Conservation (phyloP, 2,888 invertebrate species). For the Hirtodrosophila confusa region DNA sequence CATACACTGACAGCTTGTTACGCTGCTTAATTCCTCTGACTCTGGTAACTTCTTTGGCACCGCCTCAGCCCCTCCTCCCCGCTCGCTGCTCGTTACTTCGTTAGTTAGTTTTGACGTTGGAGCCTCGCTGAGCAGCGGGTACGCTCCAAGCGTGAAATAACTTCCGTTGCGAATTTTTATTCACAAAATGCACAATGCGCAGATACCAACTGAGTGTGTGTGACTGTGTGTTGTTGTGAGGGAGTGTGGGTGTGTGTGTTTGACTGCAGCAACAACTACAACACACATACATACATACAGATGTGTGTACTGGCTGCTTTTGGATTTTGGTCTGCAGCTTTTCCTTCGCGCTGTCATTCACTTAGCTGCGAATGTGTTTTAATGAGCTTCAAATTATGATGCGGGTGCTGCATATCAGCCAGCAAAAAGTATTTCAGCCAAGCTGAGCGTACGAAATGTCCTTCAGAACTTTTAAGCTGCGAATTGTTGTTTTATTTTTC, state of each 20-base stretch:
- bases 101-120: slow-evolving; percentile 72
- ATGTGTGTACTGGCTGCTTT: slow-evolving; percentile 37
- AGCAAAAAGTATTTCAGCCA: slow-evolving; percentile 1
- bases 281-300: slow-evolving; percentile 7
- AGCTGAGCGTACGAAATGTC: neutral
- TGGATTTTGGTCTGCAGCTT: slow-evolving; percentile 44
- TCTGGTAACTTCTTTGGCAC: slow-evolving; percentile 20
- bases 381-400: slow-evolving; percentile 75
- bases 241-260: slow-evolving; percentile 6
- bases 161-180: slow-evolving; percentile 77
- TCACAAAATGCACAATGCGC: slow-evolving; percentile 75
- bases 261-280: neutral
- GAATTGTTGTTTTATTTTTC: neutral
- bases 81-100: slow-evolving; percentile 60
- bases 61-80: slow-evolving; percentile 1
- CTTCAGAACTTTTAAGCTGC: neutral
- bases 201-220: slow-evolving; percentile 28
- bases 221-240: neutral
- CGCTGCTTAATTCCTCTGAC: slow-evolving; percentile 68
- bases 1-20: slow-evolving; percentile 61
- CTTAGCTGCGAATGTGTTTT: slow-evolving; percentile 63
- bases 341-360: slow-evolving; percentile 36
- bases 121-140: slow-evolving; percentile 16
- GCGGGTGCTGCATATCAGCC: slow-evolving; percentile 11
- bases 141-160: slow-evolving; percentile 80